Evolutionary conservation across 1,140 invertebrate species (phyloP).

Genomic region (Atta cephalotes): DNA sequence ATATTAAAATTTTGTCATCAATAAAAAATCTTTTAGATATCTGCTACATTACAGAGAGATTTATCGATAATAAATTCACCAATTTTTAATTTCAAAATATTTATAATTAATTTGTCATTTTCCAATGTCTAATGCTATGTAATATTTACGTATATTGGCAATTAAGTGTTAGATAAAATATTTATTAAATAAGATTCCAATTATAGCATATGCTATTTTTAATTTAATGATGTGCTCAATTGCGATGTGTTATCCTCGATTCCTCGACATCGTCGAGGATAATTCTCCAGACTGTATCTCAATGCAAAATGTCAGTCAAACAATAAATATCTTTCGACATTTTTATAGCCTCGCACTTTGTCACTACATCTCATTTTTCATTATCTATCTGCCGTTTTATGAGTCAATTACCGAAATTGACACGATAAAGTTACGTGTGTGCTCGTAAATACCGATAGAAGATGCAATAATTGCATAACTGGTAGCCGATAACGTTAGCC

Average conservation of each 20-base stretch:
- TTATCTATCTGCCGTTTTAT: slow-evolving; percentile 25
- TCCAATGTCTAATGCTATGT: neutral
- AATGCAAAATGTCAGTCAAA: neutral
- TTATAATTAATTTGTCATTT: neutral
- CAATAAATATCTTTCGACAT: slow-evolving; percentile 7
- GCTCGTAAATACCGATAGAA: slow-evolving; percentile 28
- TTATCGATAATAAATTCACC: neutral
- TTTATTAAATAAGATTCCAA: neutral
- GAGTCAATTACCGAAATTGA: slow-evolving; percentile 26
- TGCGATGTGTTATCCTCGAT: neutral
- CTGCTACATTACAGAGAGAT: neutral
- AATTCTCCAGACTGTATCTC: neutral
- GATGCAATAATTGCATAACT: slow-evolving; percentile 34
- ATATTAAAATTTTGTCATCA: neutral
- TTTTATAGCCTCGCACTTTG: slow-evolving; percentile 27
- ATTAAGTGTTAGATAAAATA: slow-evolving; percentile 7
- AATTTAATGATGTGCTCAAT: neutral
- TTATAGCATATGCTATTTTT: neutral
- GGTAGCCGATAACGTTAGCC: slow-evolving; percentile 44
- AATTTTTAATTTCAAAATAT: neutral
- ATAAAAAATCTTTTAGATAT: neutral
- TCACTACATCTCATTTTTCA: slow-evolving; percentile 8
- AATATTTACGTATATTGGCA: neutral
- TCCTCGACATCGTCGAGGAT: neutral
- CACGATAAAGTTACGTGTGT: slow-evolving; percentile 9